A percentile compares a stretch with the other conserved stretches of the same genome.
Conservation (phyloP, 2,113 vertebrate genomes). For the Argyrosomus japonicus region DNA sequence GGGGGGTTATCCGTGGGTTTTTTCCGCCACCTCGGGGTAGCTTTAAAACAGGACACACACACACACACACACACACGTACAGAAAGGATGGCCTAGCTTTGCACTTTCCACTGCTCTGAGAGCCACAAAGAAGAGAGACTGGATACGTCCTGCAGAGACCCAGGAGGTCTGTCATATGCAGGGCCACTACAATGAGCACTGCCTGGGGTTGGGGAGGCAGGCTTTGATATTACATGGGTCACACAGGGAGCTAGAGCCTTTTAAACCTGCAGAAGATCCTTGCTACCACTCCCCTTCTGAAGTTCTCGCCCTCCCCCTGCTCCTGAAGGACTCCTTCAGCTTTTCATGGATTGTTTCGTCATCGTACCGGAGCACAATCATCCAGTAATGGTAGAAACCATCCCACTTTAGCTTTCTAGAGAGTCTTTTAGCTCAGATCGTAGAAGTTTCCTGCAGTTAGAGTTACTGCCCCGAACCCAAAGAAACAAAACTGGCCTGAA, state of each 20-base stretch:
- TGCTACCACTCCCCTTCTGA: slow-evolving; percentile 69
- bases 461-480: slow-evolving; percentile 61
- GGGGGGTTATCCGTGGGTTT: slow-evolving; percentile 32
- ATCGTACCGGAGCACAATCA: not conserved
- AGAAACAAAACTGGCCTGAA: slow-evolving; percentile 72
- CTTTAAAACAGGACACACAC: slow-evolving; percentile 34
- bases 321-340: slow-evolving; percentile 13
- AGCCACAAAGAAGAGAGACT: slow-evolving; percentile 77
- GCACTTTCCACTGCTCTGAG: slow-evolving; percentile 67
- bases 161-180: slow-evolving; percentile 85
- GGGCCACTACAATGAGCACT: slow-evolving; percentile 76
- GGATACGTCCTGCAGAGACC: slow-evolving; percentile 81
- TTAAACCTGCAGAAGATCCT: slow-evolving; percentile 71
- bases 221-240: slow-evolving; percentile 87
- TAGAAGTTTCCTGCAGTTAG: slow-evolving; percentile 56
- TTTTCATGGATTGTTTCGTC: not conserved
- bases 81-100: slow-evolving; percentile 61
- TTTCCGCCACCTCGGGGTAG: slow-evolving; percentile 65
- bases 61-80: slow-evolving; percentile 22
- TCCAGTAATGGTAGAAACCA: not conserved
- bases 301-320: slow-evolving; percentile 72
- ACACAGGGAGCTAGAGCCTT: slow-evolving; percentile 79
- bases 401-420: not conserved
- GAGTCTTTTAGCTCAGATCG: slow-evolving; percentile 3
- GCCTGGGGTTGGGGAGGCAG: slow-evolving; percentile 81